Percentiles rank a stretch among this genome's conserved stretches.
phyloP scores from a whole-genome alignment of 2,888 invertebrate species.

The Galerucella nymphaeae region DNA sequence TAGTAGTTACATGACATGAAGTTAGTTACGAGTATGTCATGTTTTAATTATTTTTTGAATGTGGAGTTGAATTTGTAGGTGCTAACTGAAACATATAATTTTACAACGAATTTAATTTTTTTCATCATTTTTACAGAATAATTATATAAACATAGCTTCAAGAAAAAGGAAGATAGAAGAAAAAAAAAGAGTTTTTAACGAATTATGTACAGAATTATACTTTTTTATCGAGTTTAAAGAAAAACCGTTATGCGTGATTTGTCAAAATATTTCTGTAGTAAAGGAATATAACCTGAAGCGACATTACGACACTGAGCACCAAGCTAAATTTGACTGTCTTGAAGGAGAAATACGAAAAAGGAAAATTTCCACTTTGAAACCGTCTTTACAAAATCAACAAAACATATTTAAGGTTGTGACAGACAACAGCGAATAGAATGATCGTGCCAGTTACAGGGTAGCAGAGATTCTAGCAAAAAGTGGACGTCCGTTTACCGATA shows the following conservation, averaged over 20 bases:
- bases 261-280: neutral
- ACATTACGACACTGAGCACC: constrained; percentile 3
- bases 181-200: neutral
- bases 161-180: neutral
- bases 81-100: no score
- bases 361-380: neutral
- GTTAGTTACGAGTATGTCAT: no score
- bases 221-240: neutral
- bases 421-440: neutral
- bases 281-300: constrained; percentile 2
- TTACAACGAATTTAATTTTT: no score
- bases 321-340: neutral
- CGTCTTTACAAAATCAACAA: neutral
- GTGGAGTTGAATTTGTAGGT: no score
- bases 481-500: constrained; percentile 6
- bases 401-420: neutral
- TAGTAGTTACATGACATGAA: no score
- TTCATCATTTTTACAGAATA: no score
- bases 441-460: neutral
- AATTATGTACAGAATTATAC: neutral
- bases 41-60: no score
- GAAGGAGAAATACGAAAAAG: neutral
- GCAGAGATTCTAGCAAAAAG: neutral
- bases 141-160: neutral
- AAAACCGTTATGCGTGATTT: no score